Evolutionary conservation across 2,888 invertebrate species (phyloP), one percentile per base, ranked within the genome.

Genomic region (Dicyrtoma fusca): DNA sequence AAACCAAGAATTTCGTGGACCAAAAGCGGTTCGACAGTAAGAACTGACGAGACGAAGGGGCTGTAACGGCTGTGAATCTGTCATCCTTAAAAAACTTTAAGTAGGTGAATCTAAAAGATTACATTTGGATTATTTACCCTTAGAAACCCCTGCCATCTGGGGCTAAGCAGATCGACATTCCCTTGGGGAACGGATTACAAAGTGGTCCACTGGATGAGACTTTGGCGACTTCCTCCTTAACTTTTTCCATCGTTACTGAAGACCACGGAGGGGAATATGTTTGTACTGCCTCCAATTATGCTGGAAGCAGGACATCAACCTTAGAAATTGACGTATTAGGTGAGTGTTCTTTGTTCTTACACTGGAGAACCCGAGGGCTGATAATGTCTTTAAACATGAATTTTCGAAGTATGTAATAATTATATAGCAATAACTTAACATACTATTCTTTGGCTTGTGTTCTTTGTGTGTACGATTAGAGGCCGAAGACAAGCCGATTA

Each of bases 291-390:
- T 21, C 13, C 1, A 63, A 63, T 13, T 45, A 11, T 17, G 63
- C 21, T 19, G 63, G 47, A 1, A 47, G n/a, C 1, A 13, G 1
- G 11, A 42, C 23, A 1, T 23, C 45, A 19, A 63, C 45, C 2
- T 44, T 47, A 13, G 5, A 44, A 10, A 21, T 63, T 19, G 47
- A 63, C 2, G 63, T 63, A 11, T 14, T 42, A 25, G 72, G 76
- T 13, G 47, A 55, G 49, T 34, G 34, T 3, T 8, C 8, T 34
- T n/a, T n/a, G n/a, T n/a, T n/a, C n/a, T n/a, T n/a, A n/a, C n/a
- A n/a, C n/a, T n/a, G n/a, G n/a, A n/a, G n/a, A n/a, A n/a, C n/a
- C n/a, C n/a, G n/a, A n/a, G n/a, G n/a, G n/a, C n/a, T n/a, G n/a
- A n/a, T n/a, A n/a, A n/a, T n/a, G n/a, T n/a, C n/a, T n/a, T n/a